A percentile compares a stretch with the other conserved stretches of the same genome.
Conservation (phyloP, 2,113 vertebrate species). For the Oenanthe melanoleuca region DNA sequence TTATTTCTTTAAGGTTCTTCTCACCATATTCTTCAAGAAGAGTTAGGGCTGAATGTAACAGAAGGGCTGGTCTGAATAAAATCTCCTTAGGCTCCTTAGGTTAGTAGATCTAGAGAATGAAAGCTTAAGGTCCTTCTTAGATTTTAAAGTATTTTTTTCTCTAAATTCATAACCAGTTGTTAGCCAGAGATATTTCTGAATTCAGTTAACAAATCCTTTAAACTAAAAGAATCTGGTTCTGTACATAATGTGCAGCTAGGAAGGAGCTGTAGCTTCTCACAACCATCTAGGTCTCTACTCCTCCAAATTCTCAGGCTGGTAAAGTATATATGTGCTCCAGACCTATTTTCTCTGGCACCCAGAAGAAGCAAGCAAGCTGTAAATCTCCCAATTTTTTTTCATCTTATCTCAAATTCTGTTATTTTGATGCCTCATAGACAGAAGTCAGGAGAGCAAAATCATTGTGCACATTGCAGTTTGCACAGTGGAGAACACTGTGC, state of each 20-base stretch:
- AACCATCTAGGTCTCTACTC: background rate
- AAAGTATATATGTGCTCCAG: background rate
- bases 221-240: background rate
- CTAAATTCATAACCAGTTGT: background rate
- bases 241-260: background rate
- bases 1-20: background rate
- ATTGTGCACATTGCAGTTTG: background rate
- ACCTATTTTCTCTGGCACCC: background rate
- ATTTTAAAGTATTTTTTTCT: background rate
- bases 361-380: background rate
- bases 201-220: background rate
- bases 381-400: background rate
- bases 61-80: background rate
- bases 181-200: background rate
- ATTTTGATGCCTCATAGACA: background rate
- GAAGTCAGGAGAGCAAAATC: background rate
- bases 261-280: background rate
- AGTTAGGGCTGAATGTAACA: background rate
- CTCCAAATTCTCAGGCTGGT: background rate
- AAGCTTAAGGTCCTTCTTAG: background rate
- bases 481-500: background rate
- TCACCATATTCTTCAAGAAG: background rate
- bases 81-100: background rate
- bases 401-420: background rate
- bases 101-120: background rate